phyloP scores from a whole-genome alignment of 2,113 vertebrate species.

The Archilochus colubris region DNA sequence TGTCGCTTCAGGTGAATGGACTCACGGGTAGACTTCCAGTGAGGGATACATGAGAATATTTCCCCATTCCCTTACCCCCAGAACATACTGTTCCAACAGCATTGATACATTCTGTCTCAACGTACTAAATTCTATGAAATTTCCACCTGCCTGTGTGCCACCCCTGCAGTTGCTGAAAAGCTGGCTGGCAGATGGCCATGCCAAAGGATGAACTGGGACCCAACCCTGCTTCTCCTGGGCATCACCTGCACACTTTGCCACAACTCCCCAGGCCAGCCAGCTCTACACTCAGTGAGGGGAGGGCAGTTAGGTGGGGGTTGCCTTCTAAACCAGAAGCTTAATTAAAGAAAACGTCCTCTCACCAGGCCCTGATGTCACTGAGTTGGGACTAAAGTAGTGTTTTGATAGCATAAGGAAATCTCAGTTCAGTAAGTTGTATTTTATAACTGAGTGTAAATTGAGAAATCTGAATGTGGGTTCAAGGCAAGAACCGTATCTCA shows the following conservation, averaged over 20 bases:
- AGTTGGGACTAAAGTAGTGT: neutral
- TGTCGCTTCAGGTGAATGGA: neutral
- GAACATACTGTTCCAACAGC: neutral
- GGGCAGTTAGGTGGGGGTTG: rapidly evolving
- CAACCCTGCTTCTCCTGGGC: rapidly evolving
- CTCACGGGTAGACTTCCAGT: neutral
- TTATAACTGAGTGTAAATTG: neutral
- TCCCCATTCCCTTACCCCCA: neutral
- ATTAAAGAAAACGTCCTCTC: neutral
- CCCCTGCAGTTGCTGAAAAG: rapidly evolving
- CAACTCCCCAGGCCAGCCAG: rapidly evolving
- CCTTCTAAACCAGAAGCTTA: neutral
- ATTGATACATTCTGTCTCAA: neutral
- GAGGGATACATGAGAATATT: neutral
- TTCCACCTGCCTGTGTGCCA: neutral
- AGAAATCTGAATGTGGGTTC: neutral
- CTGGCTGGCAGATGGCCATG: neutral
- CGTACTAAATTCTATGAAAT: neutral
- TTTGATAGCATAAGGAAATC: neutral
- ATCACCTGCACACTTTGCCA: rapidly evolving
- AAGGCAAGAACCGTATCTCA: neutral
- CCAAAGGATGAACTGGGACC: rapidly evolving
- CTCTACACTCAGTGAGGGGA: rapidly evolving
- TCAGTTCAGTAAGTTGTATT: neutral
- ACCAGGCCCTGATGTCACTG: neutral